A percentile compares a stretch with the other conserved stretches of the same genome.
Evolutionary conservation across 2,113 vertebrate species (phyloP).

Genomic region (Limnothrissa miodon): DNA sequence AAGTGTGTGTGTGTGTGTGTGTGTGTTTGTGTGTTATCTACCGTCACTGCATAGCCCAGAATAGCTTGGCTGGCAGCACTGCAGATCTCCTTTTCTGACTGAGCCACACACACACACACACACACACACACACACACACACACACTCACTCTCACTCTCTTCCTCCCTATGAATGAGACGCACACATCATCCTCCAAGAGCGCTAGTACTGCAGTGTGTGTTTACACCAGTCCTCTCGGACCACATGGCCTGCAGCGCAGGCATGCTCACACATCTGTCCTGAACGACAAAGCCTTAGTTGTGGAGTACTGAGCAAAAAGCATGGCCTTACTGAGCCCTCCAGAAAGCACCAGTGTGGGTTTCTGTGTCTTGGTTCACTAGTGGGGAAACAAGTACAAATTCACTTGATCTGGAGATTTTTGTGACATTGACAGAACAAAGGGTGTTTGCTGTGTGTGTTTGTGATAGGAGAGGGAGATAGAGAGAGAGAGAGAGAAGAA

Average conservation of each 20-base stretch:
- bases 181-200: not conserved
- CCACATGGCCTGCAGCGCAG: not conserved
- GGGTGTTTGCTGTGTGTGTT: not conserved
- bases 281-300: not conserved
- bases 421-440: not conserved
- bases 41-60: not conserved
- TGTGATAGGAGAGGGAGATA: too few relatives aligned
- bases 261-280: not conserved
- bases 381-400: too few relatives aligned
- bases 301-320: not conserved
- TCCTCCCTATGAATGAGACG: not conserved
- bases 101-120: slow-evolving; percentile 15
- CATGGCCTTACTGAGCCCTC: too few relatives aligned
- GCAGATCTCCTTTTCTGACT: not conserved
- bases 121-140: not conserved
- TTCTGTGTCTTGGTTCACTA: too few relatives aligned
- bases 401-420: not conserved
- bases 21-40: not conserved
- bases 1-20: not conserved
- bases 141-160: not conserved
- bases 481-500: too few relatives aligned
- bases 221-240: not conserved
- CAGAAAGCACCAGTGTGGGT: too few relatives aligned
- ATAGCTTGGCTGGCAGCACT: not conserved
- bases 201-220: not conserved